phyloP scores from a whole-genome alignment of 2,888 invertebrate species.

The Apotomis betuletana region DNA sequence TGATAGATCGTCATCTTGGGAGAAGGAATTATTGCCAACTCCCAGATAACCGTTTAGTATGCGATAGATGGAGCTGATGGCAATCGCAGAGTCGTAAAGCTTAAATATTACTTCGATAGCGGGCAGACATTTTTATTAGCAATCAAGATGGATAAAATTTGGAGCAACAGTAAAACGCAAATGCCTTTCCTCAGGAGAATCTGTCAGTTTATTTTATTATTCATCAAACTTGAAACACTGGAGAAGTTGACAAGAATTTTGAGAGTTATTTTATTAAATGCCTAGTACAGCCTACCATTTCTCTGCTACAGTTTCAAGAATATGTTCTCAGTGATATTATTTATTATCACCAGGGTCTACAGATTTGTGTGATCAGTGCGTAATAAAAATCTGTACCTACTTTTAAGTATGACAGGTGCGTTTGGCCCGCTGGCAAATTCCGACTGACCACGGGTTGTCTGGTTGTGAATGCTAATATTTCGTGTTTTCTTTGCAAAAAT shows the following conservation, averaged over 20 bases:
- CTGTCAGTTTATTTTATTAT: constrained; percentile 32
- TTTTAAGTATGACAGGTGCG: too few relatives aligned
- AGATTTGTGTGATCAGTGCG: too few relatives aligned
- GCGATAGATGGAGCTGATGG: constrained; percentile 56
- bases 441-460: too few relatives aligned
- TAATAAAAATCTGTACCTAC: too few relatives aligned
- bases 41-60: constrained; percentile 50
- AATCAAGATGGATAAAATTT: constrained; percentile 35
- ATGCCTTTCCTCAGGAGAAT: constrained; percentile 12
- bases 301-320: background rate
- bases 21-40: constrained; percentile 56
- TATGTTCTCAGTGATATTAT: background rate
- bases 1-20: constrained; percentile 66
- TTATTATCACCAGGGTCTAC: too few relatives aligned
- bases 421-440: too few relatives aligned
- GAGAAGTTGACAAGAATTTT: background rate
- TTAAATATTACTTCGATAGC: constrained; percentile 39
- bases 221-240: constrained; percentile 23
- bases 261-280: constrained; percentile 1
- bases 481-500: too few relatives aligned
- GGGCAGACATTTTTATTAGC: constrained; percentile 36
- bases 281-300: background rate
- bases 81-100: constrained; percentile 41
- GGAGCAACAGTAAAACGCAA: constrained; percentile 29
- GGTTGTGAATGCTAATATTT: too few relatives aligned